These are phyloP conservation scores for Bubalus kerabau DNA, from an alignment of 2,113 vertebrate species.

Conservation along the genomic window DNA sequence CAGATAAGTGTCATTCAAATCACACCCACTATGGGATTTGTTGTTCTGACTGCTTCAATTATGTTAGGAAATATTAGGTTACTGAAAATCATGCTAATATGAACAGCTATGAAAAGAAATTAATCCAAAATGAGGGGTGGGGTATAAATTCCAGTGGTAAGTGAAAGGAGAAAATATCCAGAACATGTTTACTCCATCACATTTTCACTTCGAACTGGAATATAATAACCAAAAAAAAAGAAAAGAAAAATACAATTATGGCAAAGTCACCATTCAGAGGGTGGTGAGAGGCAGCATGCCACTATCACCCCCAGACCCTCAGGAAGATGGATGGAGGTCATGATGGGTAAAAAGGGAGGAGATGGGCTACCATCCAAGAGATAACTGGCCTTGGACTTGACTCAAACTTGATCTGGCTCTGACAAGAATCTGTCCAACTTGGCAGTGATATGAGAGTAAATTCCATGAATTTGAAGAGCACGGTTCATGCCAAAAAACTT, in stretches of 20 bases:
- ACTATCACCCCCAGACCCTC: background rate
- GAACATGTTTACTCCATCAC: background rate
- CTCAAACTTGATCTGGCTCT: conserved; percentile 15
- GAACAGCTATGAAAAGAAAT: background rate
- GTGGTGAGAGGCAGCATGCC: background rate
- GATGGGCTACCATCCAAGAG: background rate
- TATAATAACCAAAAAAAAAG: background rate
- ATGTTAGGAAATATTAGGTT: background rate
- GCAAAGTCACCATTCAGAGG: background rate
- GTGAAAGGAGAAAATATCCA: background rate
- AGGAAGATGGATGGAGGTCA: background rate
- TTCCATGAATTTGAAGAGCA: conserved; percentile 3
- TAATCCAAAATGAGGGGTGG: background rate
- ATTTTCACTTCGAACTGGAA: background rate
- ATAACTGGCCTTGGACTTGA: background rate
- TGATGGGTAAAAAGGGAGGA: rapidly evolving
- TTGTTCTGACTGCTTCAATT: background rate
- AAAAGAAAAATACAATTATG: background rate
- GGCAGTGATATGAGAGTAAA: conserved; percentile 1
- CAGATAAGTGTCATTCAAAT: background rate
- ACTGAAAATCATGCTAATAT: background rate
- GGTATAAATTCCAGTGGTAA: background rate
- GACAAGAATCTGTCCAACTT: conserved; percentile 8
- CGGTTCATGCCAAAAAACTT: background rate
- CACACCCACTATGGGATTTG: background rate